Evolutionary conservation across 1,140 invertebrate genomes (phyloP), one percentile per base, ranked within the genome.

Genomic region (Trigoniulus corallinus): DNA sequence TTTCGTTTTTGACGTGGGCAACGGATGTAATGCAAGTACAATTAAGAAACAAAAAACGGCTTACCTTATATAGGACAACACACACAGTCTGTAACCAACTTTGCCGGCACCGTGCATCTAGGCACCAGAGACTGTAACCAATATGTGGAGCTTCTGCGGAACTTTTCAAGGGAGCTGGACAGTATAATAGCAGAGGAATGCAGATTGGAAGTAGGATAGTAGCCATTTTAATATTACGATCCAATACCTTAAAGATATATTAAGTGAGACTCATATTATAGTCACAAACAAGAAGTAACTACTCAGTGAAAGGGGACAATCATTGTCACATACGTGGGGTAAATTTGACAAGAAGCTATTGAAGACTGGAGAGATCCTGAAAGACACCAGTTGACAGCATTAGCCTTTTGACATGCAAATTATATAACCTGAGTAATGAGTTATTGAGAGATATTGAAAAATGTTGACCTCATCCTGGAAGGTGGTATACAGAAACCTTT

Each of bases 51-150:
- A 44, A 10, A 12, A 10, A 44, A 20, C 24, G 42, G 7, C 12
- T 60, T 67, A 92, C 89, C 76, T 98, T 98, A 62, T 98, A 98
- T 0, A 98, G 72, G 54, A 98, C 79, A 12, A 97, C 87, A n/a
- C 97, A 75, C 18, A 96, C 62, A 21, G 91, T 76, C 71, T 88
- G 83, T 18, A 98, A 74, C 95, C 95, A 98, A 52, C 83, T 83
- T 48, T 86, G 73, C 20, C 94, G 73, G 1, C 81, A 77, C 62
- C 87, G 80, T 3, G 82, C 76, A 60, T 91, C 84, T 47, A 97
- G 67, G 58, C 79, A 78, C 84, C 87, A 93, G 7, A 96, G 69
- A 22, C 86, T 91, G 63, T 88, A 93, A 45, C 68, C 74, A 15
- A 78, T 80, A 44, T 72, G 64, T 47, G 68, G 63, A 43, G 67